A percentile compares a stretch with the other conserved stretches of the same genome.
These are phyloP conservation scores for Chrysolina haemoptera DNA, from an alignment of 2,888 invertebrate genomes.

Conservation along the genomic window DNA sequence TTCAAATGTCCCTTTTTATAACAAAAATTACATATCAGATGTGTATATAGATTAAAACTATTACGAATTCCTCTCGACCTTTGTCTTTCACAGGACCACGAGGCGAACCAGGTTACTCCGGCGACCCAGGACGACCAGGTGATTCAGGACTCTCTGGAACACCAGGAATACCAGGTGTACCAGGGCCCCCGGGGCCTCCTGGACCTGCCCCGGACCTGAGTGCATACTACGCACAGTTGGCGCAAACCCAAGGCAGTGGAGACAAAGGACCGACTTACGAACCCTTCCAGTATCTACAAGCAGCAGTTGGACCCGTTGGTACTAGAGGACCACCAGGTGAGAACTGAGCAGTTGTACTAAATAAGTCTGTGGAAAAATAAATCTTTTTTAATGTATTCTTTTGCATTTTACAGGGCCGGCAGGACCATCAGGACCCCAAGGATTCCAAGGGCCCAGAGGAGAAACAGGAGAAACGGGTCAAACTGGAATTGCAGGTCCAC, in stretches of 20 bases:
- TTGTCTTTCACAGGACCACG: slow-evolving; percentile 63
- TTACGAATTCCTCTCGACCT: background rate
- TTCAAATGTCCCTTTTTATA: too few species aligned
- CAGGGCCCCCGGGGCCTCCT: slow-evolving; percentile 76
- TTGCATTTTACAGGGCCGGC: slow-evolving; percentile 70
- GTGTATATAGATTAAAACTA: too few species aligned
- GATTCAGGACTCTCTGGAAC: slow-evolving; percentile 75
- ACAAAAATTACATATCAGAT: too few species aligned
- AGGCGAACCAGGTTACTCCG: slow-evolving; percentile 72
- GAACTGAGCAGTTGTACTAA: background rate
- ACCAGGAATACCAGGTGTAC: slow-evolving; percentile 77
- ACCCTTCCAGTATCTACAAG: slow-evolving; percentile 83
- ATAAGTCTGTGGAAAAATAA: too few species aligned
- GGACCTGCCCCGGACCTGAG: slow-evolving; percentile 83
- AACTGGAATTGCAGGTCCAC: slow-evolving; percentile 74
- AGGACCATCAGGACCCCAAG: slow-evolving; percentile 80
- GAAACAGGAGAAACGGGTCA: slow-evolving; percentile 85
- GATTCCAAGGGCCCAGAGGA: slow-evolving; percentile 87
- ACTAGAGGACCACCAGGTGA: slow-evolving; percentile 79
- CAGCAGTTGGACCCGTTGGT: slow-evolving; percentile 85
- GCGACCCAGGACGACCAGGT: slow-evolving; percentile 75
- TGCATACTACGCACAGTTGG: slow-evolving; percentile 83
- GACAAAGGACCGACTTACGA: slow-evolving; percentile 81
- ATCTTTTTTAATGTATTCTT: background rate
- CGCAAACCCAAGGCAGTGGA: slow-evolving; percentile 77